Base-by-base conservation (phyloP, 2,888 invertebrate species). In the Cataglyphis altisquamis region DNA sequence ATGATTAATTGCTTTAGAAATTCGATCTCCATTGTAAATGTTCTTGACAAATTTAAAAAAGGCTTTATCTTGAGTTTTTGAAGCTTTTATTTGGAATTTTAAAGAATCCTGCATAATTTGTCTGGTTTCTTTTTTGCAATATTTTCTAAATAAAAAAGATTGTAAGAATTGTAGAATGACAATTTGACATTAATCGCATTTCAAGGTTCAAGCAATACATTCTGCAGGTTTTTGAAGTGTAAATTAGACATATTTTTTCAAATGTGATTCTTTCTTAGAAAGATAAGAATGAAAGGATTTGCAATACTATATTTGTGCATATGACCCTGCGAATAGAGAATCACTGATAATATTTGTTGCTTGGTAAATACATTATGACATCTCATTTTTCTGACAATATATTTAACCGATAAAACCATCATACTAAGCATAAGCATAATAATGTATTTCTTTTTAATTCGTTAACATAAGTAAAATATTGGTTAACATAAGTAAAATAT, bases 181-280 rank as follows among this genome's bases (percentile, higher is more conserved):
- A 62, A 32, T 74, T 74, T 18, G 45, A 12, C 8, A 75, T 48
- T 48, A 25, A 63, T 62, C 45, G 25, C 2, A 32, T 45, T 45
- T 18, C 45, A 70, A 78, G 18, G 25, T 70, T 36, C 3, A 70
- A 70, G 32, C 9, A 41, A 2, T 52, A 32, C 32, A 39, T 52
- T 63, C n/a, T 36, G 10, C 32, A 60, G 18, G 45, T 45, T 78
- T 52, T 70, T 70, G 21, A 70, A 70, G 32, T 78, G 25, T 32
- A 78, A 78, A 70, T 60, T 39, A 78, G 45, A 62, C 10, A 60
- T 41, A 57, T 21, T 18, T 21, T 78, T 78, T 60, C 1, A 36
- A 70, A 78, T 12, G 36, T 39, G 45, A 45, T 70, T 78, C 70
- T 48, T 70, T 78, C 70, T 62, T 32, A 18, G 70, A 78, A 78